Evolutionary conservation across 1,140 invertebrate genomes (phyloP).

Genomic region (Sarcophaga peregrina): DNA sequence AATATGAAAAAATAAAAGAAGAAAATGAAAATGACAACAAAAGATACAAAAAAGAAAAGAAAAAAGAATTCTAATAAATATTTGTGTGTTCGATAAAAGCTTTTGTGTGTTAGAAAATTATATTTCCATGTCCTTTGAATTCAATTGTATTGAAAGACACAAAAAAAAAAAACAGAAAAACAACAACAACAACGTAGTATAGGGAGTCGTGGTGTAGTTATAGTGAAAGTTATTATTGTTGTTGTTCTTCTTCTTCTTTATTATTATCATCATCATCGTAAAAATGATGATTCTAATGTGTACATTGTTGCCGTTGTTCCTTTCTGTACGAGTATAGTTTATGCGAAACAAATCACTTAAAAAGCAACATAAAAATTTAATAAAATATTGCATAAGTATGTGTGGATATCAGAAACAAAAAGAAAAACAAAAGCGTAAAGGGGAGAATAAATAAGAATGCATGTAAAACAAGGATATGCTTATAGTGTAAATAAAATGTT

Average conservation of each 20-base stretch:
- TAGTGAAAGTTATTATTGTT: not conserved
- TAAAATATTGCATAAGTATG: not conserved
- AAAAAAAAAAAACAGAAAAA: too few relatives aligned
- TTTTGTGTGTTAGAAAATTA: constrained; percentile 34
- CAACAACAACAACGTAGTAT: too few relatives aligned
- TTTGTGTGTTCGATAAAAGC: constrained; percentile 29
- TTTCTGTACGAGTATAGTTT: constrained; percentile 13
- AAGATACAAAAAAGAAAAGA: too few relatives aligned
- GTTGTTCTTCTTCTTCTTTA: not conserved
- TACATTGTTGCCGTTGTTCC: not conserved
- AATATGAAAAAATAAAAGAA: not conserved
- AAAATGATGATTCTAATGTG: not conserved
- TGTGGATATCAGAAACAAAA: not conserved
- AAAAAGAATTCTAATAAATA: not conserved
- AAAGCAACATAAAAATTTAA: constrained; percentile 23
- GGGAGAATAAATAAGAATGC: not conserved
- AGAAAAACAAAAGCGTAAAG: not conserved
- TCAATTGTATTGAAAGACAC: constrained; percentile 19
- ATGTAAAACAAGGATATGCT: constrained; percentile 7
- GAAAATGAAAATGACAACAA: too few relatives aligned
- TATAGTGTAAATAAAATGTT: not conserved
- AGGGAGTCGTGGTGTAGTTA: not conserved
- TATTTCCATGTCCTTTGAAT: constrained; percentile 17
- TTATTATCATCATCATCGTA: not conserved
- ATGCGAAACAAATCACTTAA: constrained; percentile 41